phyloP scores from a whole-genome alignment of 2,797 vertebrate genomes.

The Synanceia verrucosa region DNA sequence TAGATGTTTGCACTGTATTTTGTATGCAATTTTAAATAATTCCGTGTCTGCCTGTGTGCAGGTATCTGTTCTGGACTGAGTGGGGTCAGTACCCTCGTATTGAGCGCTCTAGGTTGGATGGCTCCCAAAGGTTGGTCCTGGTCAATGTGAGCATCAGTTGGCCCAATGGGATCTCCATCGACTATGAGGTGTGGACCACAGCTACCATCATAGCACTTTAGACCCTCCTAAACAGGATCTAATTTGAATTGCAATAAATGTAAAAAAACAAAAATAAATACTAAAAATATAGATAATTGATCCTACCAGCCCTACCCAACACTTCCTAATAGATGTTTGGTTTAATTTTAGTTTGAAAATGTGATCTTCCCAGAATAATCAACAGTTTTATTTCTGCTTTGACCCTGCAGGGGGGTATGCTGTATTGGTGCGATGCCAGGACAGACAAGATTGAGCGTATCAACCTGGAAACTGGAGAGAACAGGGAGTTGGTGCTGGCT shows the following conservation, averaged over 20 bases:
- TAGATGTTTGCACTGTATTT: not conserved
- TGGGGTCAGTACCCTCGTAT: constrained; percentile 99
- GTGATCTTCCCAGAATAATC: not conserved
- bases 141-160: constrained; percentile 96
- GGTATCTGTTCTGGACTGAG: constrained; percentile 98
- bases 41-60: constrained; percentile 54
- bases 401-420: constrained; percentile 85
- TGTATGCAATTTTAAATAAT: not conserved
- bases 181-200: constrained; percentile 89
- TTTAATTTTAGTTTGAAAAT: not conserved
- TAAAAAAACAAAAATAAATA: not conserved
- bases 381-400: not conserved
- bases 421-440: constrained; percentile 97
- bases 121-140: constrained; percentile 89
- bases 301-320: not conserved
- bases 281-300: too few relatives aligned
- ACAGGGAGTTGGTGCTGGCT: constrained; percentile 91
- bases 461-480: constrained; percentile 93
- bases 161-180: constrained; percentile 96
- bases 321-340: not conserved
- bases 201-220: not conserved
- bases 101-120: constrained; percentile 92
- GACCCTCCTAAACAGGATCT: not conserved
- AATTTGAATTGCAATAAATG: not conserved
- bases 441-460: constrained; percentile 97